These are phyloP conservation scores for Gallinago nigripennis DNA, from an alignment of 2,797 vertebrate genomes.

Conservation along the genomic window DNA sequence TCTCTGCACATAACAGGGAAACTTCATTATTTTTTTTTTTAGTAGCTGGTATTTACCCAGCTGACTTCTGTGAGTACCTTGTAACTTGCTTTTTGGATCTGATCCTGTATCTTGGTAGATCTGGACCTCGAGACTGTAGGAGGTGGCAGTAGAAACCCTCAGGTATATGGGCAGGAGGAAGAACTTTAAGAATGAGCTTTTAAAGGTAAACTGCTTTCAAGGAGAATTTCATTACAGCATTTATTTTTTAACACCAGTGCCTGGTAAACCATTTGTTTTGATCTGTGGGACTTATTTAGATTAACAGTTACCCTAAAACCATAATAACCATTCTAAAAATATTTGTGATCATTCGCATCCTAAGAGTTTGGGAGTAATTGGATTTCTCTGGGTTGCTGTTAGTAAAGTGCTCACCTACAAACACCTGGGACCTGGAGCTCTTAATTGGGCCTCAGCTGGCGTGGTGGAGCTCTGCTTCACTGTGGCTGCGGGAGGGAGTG, in stretches of 20 bases:
- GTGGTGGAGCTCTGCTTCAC: not conserved
- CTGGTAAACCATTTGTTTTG: conserved; percentile 36
- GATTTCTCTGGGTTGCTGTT: not conserved
- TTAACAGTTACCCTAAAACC: conserved; percentile 12
- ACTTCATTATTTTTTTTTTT: not conserved
- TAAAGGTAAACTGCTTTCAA: conserved; percentile 14
- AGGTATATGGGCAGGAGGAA: not conserved
- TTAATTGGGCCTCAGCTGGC: not conserved
- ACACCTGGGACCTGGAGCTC: not conserved
- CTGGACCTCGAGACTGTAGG: not conserved
- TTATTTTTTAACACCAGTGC: not conserved
- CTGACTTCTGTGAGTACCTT: not conserved
- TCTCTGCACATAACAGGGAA: not conserved
- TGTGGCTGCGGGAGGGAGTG: not conserved
- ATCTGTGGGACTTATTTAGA: conserved; percentile 34
- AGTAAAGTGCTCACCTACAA: not conserved
- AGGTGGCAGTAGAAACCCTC: not conserved
- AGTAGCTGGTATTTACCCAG: not conserved
- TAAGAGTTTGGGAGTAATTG: conserved; percentile 2
- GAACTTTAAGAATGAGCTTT: not conserved
- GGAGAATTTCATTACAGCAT: conserved; percentile 10
- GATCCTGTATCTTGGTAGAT: not conserved
- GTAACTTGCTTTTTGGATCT: not conserved
- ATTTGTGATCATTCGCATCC: not conserved
- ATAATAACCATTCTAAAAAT: not conserved